A percentile compares a stretch with the other conserved stretches of the same genome.
Evolutionary conservation across 2,113 vertebrate genomes (phyloP).

Genomic region (Pontoporia blainvillei): DNA sequence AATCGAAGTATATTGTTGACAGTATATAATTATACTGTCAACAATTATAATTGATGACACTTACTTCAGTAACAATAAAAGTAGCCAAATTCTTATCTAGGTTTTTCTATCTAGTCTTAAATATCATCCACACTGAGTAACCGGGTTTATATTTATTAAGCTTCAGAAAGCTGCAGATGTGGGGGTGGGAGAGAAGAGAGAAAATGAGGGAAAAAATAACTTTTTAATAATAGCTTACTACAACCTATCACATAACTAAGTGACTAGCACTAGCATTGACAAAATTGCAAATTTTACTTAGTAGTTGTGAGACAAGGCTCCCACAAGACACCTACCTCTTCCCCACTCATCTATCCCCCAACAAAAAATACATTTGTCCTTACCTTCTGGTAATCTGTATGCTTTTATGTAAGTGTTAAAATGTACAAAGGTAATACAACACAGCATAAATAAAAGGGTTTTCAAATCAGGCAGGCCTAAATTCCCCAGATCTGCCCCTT

Average conservation of each 20-base stretch:
- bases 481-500: not conserved
- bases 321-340: not conserved
- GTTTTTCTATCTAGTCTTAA: slow-evolving; percentile 29
- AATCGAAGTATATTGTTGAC: not conserved
- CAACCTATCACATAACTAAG: not conserved
- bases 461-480: not conserved
- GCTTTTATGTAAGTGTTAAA: not conserved
- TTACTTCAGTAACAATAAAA: slow-evolving; percentile 8
- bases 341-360: not conserved
- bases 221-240: not conserved
- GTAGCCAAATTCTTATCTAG: not conserved
- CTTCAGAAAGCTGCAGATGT: not conserved
- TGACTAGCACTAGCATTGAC: not conserved
- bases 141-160: not conserved
- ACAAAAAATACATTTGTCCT: not conserved
- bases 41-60: not conserved
- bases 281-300: not conserved
- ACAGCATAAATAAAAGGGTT: not conserved
- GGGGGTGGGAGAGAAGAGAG: not conserved
- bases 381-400: not conserved
- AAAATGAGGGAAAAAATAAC: not conserved
- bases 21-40: not conserved
- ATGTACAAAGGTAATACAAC: not conserved
- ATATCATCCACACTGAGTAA: not conserved
- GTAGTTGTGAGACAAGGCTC: not conserved